Base-by-base conservation (phyloP, 2,797 vertebrate species). In the Amphiprion clarkii region DNA sequence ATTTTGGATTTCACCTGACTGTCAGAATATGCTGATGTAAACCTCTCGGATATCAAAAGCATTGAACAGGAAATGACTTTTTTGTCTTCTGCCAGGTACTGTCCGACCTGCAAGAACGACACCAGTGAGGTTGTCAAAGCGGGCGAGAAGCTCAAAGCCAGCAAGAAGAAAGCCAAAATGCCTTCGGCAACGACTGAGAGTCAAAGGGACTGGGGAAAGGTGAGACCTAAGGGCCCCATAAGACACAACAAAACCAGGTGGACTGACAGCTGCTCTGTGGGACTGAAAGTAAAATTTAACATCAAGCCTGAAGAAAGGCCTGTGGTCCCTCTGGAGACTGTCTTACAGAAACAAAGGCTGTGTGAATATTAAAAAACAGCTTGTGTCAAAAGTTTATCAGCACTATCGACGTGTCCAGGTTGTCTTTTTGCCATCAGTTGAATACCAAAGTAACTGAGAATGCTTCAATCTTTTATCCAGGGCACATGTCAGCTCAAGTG, bases 141-240 rank as follows among this genome's bases (percentile, higher is more conserved):
- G 69, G 98, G 98, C 58, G 98, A 99, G 94, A 98, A 95, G 80
- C 96, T 99, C 77, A 99, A 98, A 92, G 96, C 98, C 92, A 99
- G 98, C 92, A 99, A 99, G 96, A 99, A 99, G 95, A 99, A 97
- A 93, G 96, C 98, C 89, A 99, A 98, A 94, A 99, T 99, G 98
- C 98, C 98, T 66, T 99, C 98, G 64, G 98, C 98, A 64, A 98
- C 96, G 82, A 98, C 97, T 9, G 98, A 97, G 92, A 99, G 98
- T 93, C 97, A 98, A 88, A 96, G 98, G 85, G 98, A 99, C 94
- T 99, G 98, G 98, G 98, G 98, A 91, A 98, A 99, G 97, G 98
- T 99, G 93, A 89, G 88, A 55, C 44, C 39, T 39, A 23, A 42
- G 31, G 23, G 52, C 64, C 58, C 9, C 14, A 2, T 25, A 6